Evolutionary conservation across 1,140 invertebrate genomes (phyloP), one percentile per base, ranked within the genome.

Genomic region (Elymnias hypermnestra): DNA sequence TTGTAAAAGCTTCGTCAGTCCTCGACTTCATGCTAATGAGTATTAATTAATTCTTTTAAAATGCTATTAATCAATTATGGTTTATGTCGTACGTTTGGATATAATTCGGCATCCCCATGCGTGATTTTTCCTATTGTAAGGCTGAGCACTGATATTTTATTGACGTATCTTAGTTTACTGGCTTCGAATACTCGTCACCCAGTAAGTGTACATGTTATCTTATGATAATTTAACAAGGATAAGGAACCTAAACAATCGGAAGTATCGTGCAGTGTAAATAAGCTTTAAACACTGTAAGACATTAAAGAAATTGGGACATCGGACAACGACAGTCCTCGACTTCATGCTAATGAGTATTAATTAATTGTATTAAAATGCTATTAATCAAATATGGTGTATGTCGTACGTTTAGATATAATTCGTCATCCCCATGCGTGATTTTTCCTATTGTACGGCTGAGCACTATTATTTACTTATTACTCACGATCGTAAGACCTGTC

Each of bases 271-370:
- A n/a, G n/a, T n/a, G n/a, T n/a, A n/a, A n/a, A n/a, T n/a, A n/a
- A n/a, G n/a, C n/a, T n/a, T n/a, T n/a, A n/a, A n/a, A n/a, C n/a
- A n/a, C n/a, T n/a, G n/a, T n/a, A n/a, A n/a, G n/a, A n/a, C n/a
- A n/a, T n/a, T n/a, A 26, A 26, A 9, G 3, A 8, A 9, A 9
- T 9, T n/a, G 9, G 23, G 5, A 29, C 10, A 5, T 0, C 13
- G 3, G 26, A 4, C 26, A 29, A 12, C 9, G 13, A 9, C 7
- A 13, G 8, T 12, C 2, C 3, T 9, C 26, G 13, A 5, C 26
- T 36, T 53, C 42, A 53, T 25, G 51, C 61, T 70, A 72, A 72
- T 72, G 61, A 70, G 58, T 41, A 29, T 61, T 65, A 70, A 73
- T 73, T 63, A 62, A 62, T 64, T 64, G 50, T 63, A 55, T 35